Conservation (phyloP, 1,140 invertebrate species). For the Planococcus citri region DNA sequence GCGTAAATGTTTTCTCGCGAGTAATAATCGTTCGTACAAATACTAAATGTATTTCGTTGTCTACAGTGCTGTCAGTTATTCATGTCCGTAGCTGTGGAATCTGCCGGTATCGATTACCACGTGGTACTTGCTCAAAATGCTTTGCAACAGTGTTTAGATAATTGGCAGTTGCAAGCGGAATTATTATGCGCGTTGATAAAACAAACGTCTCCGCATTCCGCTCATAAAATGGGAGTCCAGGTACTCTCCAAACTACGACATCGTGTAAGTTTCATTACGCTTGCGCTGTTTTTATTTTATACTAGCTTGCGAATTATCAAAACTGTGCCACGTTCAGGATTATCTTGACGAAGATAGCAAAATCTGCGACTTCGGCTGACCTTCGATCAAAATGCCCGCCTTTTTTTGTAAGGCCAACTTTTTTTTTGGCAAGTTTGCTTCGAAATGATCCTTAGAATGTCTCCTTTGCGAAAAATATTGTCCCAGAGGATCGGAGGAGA, state of each 20-base stretch:
- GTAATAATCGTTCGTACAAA: background rate
- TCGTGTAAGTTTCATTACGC: slow-evolving; percentile 30
- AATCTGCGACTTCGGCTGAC: no score
- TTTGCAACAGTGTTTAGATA: slow-evolving; percentile 75
- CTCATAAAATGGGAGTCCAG: slow-evolving; percentile 79
- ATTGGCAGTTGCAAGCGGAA: slow-evolving; percentile 80
- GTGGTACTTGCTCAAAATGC: slow-evolving; percentile 89
- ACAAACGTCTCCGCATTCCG: slow-evolving; percentile 78
- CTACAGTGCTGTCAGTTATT: slow-evolving; percentile 80
- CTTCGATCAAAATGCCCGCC: no score
- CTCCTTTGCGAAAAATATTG: no score
- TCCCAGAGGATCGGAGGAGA: no score
- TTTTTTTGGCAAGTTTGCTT: no score
- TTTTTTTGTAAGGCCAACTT: no score
- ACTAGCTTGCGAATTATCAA: background rate
- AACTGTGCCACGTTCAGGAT: background rate
- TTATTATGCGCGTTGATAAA: slow-evolving; percentile 80
- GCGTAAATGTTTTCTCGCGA: background rate
- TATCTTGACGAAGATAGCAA: no score
- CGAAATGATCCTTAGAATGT: no score
- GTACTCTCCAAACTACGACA: slow-evolving; percentile 42
- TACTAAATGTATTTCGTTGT: background rate
- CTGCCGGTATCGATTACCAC: slow-evolving; percentile 90
- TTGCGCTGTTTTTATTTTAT: slow-evolving; percentile 21
- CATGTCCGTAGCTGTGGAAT: slow-evolving; percentile 85